Evolutionary conservation across 2,888 invertebrate genomes (phyloP).

Genomic region (Dusona sp.): DNA sequence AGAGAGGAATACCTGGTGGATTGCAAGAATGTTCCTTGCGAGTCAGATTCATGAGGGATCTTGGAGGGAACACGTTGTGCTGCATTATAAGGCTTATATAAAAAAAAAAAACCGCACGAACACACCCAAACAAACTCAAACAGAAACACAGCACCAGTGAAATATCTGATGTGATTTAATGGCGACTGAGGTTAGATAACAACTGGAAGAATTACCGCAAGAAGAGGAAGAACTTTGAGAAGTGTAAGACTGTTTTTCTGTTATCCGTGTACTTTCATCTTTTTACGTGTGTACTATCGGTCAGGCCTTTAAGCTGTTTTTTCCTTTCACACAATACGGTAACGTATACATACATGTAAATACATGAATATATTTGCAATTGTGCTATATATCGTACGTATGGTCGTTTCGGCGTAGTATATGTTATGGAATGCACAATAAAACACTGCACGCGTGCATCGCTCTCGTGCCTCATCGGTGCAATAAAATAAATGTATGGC

Average conservation of each 20-base stretch:
- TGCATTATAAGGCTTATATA: conserved; percentile 2
- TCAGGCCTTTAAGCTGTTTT: conserved; percentile 33
- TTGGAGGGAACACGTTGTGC: conserved; percentile 9
- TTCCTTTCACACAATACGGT: conserved; percentile 16
- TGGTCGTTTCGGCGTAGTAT: conserved; percentile 27
- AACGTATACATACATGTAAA: conserved; percentile 5
- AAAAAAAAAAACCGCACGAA: conserved; percentile 8
- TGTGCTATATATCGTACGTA: conserved; percentile 25
- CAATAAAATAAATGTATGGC: conserved; percentile 70
- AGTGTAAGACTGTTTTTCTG: conserved; percentile 23
- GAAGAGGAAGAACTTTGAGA: conserved; percentile 2
- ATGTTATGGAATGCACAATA: conserved; percentile 51
- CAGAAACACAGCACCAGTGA: conserved; percentile 19
- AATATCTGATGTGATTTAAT: conserved; percentile 77
- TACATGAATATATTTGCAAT: background rate
- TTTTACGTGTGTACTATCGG: conserved; percentile 49
- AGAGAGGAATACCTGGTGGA: conserved; percentile 19
- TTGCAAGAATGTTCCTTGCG: conserved; percentile 3
- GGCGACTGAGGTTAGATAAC: conserved; percentile 76
- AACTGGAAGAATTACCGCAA: conserved; percentile 24
- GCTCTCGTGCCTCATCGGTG: conserved; percentile 56
- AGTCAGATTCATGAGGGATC: conserved; percentile 41
- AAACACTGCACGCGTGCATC: conserved; percentile 58
- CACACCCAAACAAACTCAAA: background rate
- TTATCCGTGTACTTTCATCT: conserved; percentile 48